Evolutionary conservation across 2,113 vertebrate genomes (phyloP), one percentile per base, ranked within the genome.

Genomic region (Laticauda laticaudata): DNA sequence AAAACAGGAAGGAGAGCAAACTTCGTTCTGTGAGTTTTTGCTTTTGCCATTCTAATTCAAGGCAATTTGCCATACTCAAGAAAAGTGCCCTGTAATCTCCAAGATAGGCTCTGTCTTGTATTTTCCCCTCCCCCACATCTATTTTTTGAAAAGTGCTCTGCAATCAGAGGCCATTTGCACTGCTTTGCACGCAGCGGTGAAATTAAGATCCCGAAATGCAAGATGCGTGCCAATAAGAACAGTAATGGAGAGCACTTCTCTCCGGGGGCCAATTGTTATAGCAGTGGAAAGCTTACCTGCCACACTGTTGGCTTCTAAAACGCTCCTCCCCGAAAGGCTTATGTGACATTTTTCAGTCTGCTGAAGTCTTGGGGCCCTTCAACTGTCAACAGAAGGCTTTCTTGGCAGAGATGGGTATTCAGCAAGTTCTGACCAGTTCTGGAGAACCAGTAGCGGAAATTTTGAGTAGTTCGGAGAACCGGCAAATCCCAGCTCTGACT

Each of bases 161-260:
- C 96, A 97, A 97, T 97, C 96, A 97, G 93, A 96, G 92, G 94
- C 96, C 94, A 96, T 97, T 97, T 97, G 94, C 96, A 96, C 96
- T 94, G 96, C 90, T 95, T 97, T 94, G 92, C 93, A 95, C 92
- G 94, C 95, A 64, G 93, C 34, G 91, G 96, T 94, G 94, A 96
- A 97, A 97, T 97, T 97, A 96, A 81, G 95, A 90, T 91, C 90
- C 95, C 94, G 95, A 95, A 97, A 97, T 93, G 96, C 95, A 96
- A 97, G 96, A 96, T 95, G 94, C 94, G 91, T 95, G 96, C 96
- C 96, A 96, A 96, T 94, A 97, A 95, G 96, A 96, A 95, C 95
- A 95, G 96, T 94, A 94, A 96, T 94, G 94, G 91, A n/a, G 95
- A 94, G 89, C 94, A 26, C 18, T 90, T 56, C 55, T 57, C 75